Evolutionary conservation across 2,797 vertebrate species (phyloP).

Genomic region (Anguilla pacifica): DNA sequence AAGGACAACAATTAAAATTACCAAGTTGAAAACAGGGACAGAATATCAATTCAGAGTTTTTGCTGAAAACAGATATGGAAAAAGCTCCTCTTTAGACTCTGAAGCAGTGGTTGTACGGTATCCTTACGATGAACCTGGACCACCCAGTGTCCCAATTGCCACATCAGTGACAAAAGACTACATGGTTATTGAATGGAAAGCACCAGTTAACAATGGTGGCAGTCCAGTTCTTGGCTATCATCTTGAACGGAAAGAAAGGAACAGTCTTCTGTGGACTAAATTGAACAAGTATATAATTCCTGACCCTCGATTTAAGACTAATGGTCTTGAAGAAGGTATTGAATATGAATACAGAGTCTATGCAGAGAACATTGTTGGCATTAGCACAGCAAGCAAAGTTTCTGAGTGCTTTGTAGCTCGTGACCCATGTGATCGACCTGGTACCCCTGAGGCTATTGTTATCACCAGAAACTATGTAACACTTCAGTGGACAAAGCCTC

Average conservation of each 20-base stretch:
- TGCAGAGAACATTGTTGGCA: constrained; percentile 95
- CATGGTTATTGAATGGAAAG: constrained; percentile 94
- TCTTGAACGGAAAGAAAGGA: constrained; percentile 96
- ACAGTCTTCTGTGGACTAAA: constrained; percentile 95
- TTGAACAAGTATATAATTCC: constrained; percentile 88
- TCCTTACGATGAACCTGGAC: constrained; percentile 89
- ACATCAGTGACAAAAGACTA: constrained; percentile 86
- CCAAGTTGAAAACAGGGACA: constrained; percentile 88
- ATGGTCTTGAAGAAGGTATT: constrained; percentile 93
- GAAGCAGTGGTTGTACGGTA: constrained; percentile 85
- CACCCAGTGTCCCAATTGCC: constrained; percentile 87
- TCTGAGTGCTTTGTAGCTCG: constrained; percentile 88
- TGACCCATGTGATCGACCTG: constrained; percentile 96
- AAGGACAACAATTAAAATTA: constrained; percentile 93
- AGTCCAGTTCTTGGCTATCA: constrained; percentile 93
- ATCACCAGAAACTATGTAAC: constrained; percentile 88
- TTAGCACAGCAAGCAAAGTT: constrained; percentile 89
- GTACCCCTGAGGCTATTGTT: constrained; percentile 86
- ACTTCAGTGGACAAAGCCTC: constrained; percentile 94
- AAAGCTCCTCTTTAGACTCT: constrained; percentile 86
- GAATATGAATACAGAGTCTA: constrained; percentile 97
- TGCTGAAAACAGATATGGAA: constrained; percentile 97
- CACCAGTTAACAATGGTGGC: constrained; percentile 90
- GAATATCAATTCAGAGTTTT: constrained; percentile 98
- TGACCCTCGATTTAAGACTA: constrained; percentile 89